A percentile compares a stretch with the other conserved stretches of the same genome.
Conservation (phyloP, 1,140 invertebrate species). For the Caenorhabditis remanei region DNA sequence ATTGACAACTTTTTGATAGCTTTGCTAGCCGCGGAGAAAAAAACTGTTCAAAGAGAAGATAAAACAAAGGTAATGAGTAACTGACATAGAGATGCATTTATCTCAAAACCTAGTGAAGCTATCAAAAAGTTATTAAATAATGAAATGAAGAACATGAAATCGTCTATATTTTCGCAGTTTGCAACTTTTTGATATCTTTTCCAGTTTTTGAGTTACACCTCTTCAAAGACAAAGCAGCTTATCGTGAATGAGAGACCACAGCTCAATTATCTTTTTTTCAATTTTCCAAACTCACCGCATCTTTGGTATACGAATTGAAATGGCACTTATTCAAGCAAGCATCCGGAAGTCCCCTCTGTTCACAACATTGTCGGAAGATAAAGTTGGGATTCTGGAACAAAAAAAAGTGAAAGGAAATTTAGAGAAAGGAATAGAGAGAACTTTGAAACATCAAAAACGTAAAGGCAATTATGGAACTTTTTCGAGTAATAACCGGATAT, state of each 20-base stretch:
- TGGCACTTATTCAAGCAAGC: constrained; percentile 55
- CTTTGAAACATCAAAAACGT: constrained; percentile 38
- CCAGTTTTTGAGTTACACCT: not conserved
- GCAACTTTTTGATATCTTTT: not conserved
- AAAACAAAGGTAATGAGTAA: too few species aligned
- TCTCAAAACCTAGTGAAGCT: not conserved
- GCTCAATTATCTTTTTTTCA: too few species aligned
- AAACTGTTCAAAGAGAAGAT: too few species aligned
- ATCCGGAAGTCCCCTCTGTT: constrained; percentile 55
- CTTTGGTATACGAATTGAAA: constrained; percentile 54
- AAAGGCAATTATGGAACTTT: constrained; percentile 4
- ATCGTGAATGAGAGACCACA: too few species aligned
- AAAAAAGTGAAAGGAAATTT: not conserved
- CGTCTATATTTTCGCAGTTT: not conserved
- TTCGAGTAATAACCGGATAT: not conserved
- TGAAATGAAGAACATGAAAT: not conserved
- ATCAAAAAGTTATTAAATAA: not conserved
- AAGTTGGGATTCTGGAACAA: constrained; percentile 57
- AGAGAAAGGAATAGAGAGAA: not conserved
- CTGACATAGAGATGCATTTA: not conserved
- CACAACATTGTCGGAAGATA: constrained; percentile 56
- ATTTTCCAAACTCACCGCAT: constrained; percentile 6
- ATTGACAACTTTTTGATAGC: too few species aligned
- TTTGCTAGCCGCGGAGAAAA: too few species aligned
- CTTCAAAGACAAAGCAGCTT: not conserved